Base-by-base conservation (phyloP, 2,888 invertebrate species). In the Polydrusus tereticollis region DNA sequence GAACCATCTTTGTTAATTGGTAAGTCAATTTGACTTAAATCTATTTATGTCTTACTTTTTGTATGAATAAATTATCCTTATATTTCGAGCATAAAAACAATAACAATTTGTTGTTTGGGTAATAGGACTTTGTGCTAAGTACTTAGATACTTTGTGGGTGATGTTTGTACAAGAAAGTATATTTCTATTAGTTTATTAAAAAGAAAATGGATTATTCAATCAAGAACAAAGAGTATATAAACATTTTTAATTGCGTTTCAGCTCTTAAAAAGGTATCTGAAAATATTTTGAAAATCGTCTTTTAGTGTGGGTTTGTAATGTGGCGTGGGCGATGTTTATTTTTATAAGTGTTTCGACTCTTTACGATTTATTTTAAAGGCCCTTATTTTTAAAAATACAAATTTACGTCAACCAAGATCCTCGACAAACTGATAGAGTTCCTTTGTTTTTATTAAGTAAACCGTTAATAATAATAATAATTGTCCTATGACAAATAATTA, bases 1-100 rank as follows among this genome's bases (percentile, higher is more conserved):
- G 89, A 90, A 77, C 91, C 91, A 0, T 86, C 88, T 38, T 86
- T 92, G 72, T 87, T 93, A 50, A 86, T 90, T 81, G 93, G 93
- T 92, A 83, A 90, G 90, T 88, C 18, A 7, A 41, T 38, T 52
- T 64, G 7, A 12, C 36, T 33, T 33, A 1, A 10, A 10, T 33
- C 33, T 1, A 33, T 10, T 33, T 7, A 33, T 33, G 7, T 33
- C 10, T 33, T 33, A 33, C 1, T 2, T 33, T 10, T 2, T 33
- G 7, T 33, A 33, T 10, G 10, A 33, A 33, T 33, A 33, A 33
- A 33, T 33, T 7, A 3, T 10, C 7, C 33, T 1, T 33, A 10
- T 33, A 33, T 10, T 7, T 33, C 7, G 29, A 29, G n/a, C n/a
- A n/a, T n/a, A n/a, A n/a, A n/a, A n/a, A n/a, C n/a, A n/a, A n/a